Percentiles rank a stretch among this genome's conserved stretches.
phyloP scores from a whole-genome alignment of 2,797 vertebrate genomes.

The Hydrocynus forskahlii region DNA sequence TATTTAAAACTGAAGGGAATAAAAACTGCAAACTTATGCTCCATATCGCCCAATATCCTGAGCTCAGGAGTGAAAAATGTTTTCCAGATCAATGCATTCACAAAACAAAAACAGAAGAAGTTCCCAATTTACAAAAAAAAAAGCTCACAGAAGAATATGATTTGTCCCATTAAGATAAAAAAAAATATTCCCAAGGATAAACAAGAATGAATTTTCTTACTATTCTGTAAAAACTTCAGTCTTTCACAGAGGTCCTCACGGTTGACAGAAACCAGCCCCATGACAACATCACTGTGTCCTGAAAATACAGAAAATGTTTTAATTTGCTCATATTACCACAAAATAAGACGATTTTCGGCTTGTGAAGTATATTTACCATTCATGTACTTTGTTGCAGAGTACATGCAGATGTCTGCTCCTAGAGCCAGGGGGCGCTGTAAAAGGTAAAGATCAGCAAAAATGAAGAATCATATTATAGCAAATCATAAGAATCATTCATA shows the following conservation, averaged over 20 bases:
- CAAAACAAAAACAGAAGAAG: too few species aligned
- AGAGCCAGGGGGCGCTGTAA: slow-evolving; percentile 87
- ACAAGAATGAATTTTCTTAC: slow-evolving; percentile 72
- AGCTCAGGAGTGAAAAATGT: too few species aligned
- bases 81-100: too few species aligned
- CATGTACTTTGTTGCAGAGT: slow-evolving; percentile 96
- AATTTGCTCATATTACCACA: neutral
- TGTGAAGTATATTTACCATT: slow-evolving; percentile 78
- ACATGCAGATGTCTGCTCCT: slow-evolving; percentile 94
- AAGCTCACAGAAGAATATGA: neutral
- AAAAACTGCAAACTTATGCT: neutral
- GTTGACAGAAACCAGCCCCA: slow-evolving; percentile 90
- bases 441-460: neutral
- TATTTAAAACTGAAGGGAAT: neutral
- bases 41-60: too few species aligned
- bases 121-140: too few species aligned
- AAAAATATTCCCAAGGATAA: neutral
- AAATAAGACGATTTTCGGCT: neutral
- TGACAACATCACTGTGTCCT: slow-evolving; percentile 94
- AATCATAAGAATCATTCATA: neutral
- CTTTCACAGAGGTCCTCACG: slow-evolving; percentile 77
- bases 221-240: slow-evolving; percentile 88
- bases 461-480: too few species aligned
- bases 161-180: neutral
- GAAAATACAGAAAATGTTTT: slow-evolving; percentile 9